A percentile compares a stretch with the other conserved stretches of the same genome.
phyloP scores from a whole-genome alignment of 2,113 vertebrate species.

The Trinectes maculatus region DNA sequence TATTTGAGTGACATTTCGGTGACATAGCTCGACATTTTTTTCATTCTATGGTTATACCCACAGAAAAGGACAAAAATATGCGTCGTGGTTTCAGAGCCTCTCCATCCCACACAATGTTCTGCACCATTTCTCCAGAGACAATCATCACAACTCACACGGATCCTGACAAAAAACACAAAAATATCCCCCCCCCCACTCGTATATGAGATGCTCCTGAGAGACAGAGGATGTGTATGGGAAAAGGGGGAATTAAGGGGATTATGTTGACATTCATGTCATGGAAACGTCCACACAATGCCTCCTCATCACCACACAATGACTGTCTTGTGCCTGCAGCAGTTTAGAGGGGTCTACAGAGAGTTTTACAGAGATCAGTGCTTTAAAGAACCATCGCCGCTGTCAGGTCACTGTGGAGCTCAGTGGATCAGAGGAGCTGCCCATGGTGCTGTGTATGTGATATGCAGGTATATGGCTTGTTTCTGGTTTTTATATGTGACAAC shows the following conservation, averaged over 20 bases:
- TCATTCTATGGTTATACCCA: conserved; percentile 1
- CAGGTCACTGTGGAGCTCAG: no score
- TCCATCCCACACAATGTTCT: neutral
- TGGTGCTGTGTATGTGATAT: no score
- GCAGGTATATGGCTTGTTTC: no score
- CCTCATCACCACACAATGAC: conserved; percentile 50
- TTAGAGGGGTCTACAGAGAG: conserved; percentile 37
- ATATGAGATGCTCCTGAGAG: neutral
- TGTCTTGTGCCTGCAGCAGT: conserved; percentile 27
- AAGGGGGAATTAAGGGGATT: neutral
- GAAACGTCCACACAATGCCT: conserved; percentile 21
- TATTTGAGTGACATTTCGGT: neutral
- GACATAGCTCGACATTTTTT: neutral
- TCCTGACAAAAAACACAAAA: neutral
- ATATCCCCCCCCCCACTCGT: neutral
- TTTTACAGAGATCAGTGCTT: no score
- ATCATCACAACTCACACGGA: neutral
- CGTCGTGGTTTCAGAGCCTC: neutral
- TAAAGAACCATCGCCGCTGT: no score
- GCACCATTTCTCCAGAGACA: neutral
- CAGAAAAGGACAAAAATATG: neutral
- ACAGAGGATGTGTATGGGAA: conserved; percentile 3
- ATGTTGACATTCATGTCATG: conserved; percentile 32
- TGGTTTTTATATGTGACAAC: no score
- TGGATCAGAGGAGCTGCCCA: no score